Evolutionary conservation across 1,140 invertebrate species (phyloP), one percentile per base, ranked within the genome.

Genomic region (Lepidostoma basale): DNA sequence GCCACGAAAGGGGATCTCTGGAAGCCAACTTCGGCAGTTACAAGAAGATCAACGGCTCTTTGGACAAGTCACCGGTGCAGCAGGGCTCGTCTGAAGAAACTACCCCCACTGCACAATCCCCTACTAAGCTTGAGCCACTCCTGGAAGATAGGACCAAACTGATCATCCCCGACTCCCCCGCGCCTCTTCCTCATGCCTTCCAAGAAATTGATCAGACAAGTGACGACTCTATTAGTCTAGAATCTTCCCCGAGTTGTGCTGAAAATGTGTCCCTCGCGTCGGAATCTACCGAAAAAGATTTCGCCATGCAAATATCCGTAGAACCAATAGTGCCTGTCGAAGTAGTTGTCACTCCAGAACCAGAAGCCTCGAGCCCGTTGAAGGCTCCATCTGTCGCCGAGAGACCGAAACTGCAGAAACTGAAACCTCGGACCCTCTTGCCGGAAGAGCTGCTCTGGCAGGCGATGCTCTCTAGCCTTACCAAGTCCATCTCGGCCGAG

Each of bases 11-110:
- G 3, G 54, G 54, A 18, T 59, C 54, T 5, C 30, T 33, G 9
- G 54, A 59, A 10, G 54, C 40, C 30, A 59, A 59, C 36, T 39
- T 40, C 18, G 54, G 54, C 14, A 59, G 54, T 23, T 59, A 59
- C 54, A 59, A 59, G 18, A 20, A 23, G 1, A 59, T 59, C 54
- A 59, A 9, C 9, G 54, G 30, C 18, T 59, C 54, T 0, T 10
- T 59, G 54, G 54, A 59, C 30, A 59, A 59, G 26, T 3, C 49
- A n/a, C 10, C 5, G 10, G 45, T n/a, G 20, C 45, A 18, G 18
- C 26, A 26, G 8, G 28, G 49, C 26, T 3, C 25, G n/a, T 8
- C 23, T 10, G 49, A 54, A n/a, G n/a, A 26, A 30, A n/a, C 25
- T 14, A n/a, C 25, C 23, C 3, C 12, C 26, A 18, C 49, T 26